Evolutionary conservation across 2,888 invertebrate genomes (phyloP), one percentile per base, ranked within the genome.

Genomic region (Bugulina stolonifera): DNA sequence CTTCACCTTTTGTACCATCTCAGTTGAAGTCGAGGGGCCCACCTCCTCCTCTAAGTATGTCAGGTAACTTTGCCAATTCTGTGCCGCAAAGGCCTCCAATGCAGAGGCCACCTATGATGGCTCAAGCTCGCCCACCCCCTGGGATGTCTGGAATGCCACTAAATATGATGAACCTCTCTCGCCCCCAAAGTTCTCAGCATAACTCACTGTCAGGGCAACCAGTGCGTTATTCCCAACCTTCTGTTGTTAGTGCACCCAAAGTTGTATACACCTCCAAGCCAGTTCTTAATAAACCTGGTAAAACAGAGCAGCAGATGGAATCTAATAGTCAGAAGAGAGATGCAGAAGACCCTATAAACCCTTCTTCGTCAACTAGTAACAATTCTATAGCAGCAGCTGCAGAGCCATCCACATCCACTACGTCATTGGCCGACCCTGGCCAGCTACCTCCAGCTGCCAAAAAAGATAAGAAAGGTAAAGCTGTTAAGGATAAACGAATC

Each of bases 401-500:
- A 1, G 52, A 71, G 14, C 73, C 73, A 29, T 29, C 34, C 23
- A 73, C 74, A 29, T 71, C 74, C 1, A 73, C 73, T 54, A 71
- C 72, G 14, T 54, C 72, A 5, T 54, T 71, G 69, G 69, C 57
- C 5, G 74, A 70, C n/a, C 57, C 69, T 18, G 55, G 1, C 2
- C 64, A 69, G 55, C 34, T 27, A 5, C 52, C 74, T n/a, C 54
- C 52, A n/a, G 35, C 32, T 55, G 87, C 87, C 77, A 87, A 88
- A 52, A 88, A 87, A 76, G 88, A 88, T 75, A 87, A 87, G 75
- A 34, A 27, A 25, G 57, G 23, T 23, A 64, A 64, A 32, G 25
- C 29, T 5, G 3, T 32, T 22, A 64, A 64, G 32, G 64, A 64
- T 5, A 89, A 88, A 77, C 91, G 93, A 87, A 90, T 93, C 74